phyloP scores from a whole-genome alignment of 2,888 invertebrate species.

The Tipula helvola region DNA sequence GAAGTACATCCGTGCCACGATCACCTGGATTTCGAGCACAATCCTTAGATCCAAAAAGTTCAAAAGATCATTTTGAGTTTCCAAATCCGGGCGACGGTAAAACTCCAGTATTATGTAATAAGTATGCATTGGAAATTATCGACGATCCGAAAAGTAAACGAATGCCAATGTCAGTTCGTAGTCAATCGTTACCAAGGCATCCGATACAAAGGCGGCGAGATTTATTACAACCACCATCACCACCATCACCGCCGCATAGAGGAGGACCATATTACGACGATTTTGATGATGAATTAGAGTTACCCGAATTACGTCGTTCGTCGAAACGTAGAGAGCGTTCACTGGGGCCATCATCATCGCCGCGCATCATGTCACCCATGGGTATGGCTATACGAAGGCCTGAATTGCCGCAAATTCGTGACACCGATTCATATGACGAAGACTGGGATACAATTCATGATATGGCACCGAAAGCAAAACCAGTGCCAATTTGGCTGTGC shows the following conservation, averaged over 20 bases:
- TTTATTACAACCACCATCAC: constrained; percentile 18
- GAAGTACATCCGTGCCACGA: constrained; percentile 23
- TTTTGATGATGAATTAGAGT: constrained; percentile 28
- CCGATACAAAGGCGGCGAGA: constrained; percentile 16
- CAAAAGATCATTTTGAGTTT: constrained; percentile 20
- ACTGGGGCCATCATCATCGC: constrained; percentile 36
- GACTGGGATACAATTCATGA: constrained; percentile 36
- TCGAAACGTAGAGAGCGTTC: constrained; percentile 18
- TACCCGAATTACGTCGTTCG: constrained; percentile 19
- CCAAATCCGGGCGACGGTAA: constrained; percentile 30
- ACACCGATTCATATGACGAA: constrained; percentile 46
- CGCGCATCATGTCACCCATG: constrained; percentile 55
- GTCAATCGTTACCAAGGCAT: constrained; percentile 22
- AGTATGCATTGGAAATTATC: constrained; percentile 47
- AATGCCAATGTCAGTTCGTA: constrained; percentile 12
- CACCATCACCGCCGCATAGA: constrained; percentile 20
- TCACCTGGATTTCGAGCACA: constrained; percentile 24
- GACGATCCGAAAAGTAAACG: constrained; percentile 13
- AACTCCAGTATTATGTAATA: constrained; percentile 55
- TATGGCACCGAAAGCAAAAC: constrained; percentile 37
- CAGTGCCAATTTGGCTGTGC: constrained; percentile 83
- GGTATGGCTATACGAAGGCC: constrained; percentile 50
- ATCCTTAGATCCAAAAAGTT: constrained; percentile 29
- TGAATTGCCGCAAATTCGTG: constrained; percentile 40
- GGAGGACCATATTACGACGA: constrained; percentile 20